Evolutionary conservation across 2,113 vertebrate genomes (phyloP).

Genomic region (crab-eating macaque (Macaca fascicularis)): DNA sequence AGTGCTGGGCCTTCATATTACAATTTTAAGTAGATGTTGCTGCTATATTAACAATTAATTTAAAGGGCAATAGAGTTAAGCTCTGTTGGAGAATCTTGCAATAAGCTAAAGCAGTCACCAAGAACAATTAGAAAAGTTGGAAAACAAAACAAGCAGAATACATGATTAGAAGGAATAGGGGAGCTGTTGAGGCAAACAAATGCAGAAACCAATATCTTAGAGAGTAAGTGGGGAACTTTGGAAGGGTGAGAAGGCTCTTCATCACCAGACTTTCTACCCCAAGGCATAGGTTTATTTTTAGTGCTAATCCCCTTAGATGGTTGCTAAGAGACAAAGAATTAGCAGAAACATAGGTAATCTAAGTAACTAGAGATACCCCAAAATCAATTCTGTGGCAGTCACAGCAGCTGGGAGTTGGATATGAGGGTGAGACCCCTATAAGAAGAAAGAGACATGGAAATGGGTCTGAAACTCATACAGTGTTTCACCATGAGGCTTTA

Average conservation of each 20-base stretch:
- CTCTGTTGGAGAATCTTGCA: not conserved
- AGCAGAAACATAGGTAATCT: not conserved
- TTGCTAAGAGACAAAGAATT: not conserved
- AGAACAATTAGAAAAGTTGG: not conserved
- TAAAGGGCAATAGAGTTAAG: not conserved
- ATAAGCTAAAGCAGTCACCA: not conserved
- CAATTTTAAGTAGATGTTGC: not conserved
- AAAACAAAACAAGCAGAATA: not conserved
- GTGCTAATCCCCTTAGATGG: not conserved
- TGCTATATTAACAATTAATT: not conserved
- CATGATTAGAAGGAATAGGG: not conserved
- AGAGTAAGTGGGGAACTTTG: not conserved
- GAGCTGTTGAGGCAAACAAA: not conserved
- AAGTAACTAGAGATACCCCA: not conserved
- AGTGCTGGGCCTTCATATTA: not conserved
- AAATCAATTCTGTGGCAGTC: not conserved
- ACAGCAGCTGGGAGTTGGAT: not conserved
- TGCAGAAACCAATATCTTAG: not conserved
- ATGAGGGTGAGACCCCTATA: not conserved
- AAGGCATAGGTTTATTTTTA: not conserved
- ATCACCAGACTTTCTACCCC: not conserved
- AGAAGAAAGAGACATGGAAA: not conserved
- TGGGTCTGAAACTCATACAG: not conserved
- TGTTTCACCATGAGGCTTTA: not conserved
- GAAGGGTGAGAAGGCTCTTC: not conserved